phyloP scores from a whole-genome alignment of 2,888 invertebrate species.

The Calephelis perditalis region DNA sequence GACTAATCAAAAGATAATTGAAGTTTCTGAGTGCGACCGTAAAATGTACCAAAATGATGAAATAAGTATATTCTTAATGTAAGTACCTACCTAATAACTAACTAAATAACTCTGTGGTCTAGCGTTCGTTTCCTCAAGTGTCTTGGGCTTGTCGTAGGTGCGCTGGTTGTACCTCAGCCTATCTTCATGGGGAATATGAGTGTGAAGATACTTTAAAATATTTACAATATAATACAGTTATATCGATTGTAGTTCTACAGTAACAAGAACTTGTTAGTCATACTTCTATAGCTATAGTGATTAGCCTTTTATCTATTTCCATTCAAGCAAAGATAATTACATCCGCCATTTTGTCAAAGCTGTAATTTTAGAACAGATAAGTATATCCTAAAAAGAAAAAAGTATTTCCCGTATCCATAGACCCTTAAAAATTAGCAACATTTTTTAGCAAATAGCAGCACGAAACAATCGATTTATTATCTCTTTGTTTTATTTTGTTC shows the following conservation, averaged over 20 bases:
- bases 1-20: too few species aligned
- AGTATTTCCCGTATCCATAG: not conserved
- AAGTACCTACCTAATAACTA: too few species aligned
- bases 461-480: slow-evolving; percentile 47
- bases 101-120: too few species aligned
- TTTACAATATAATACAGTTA: too few species aligned
- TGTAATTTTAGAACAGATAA: not conserved
- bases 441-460: slow-evolving; percentile 44
- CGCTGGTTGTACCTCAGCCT: not conserved
- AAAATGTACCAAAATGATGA: too few species aligned
- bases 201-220: not conserved
- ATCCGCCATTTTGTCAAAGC: slow-evolving; percentile 46
- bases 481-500: slow-evolving; percentile 49
- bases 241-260: not conserved
- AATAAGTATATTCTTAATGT: too few species aligned
- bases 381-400: too few species aligned
- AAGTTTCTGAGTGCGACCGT: too few species aligned
- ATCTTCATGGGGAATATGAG: not conserved
- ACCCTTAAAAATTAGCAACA: not conserved
- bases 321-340: slow-evolving; percentile 41
- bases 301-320: not conserved
- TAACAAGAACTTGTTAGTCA: not conserved
- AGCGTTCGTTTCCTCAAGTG: too few species aligned
- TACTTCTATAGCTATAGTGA: not conserved
- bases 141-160: too few species aligned